A percentile compares a stretch with the other conserved stretches of the same genome.
Conservation (phyloP, 2,888 invertebrate genomes). For the Synergus gifuensis region DNA sequence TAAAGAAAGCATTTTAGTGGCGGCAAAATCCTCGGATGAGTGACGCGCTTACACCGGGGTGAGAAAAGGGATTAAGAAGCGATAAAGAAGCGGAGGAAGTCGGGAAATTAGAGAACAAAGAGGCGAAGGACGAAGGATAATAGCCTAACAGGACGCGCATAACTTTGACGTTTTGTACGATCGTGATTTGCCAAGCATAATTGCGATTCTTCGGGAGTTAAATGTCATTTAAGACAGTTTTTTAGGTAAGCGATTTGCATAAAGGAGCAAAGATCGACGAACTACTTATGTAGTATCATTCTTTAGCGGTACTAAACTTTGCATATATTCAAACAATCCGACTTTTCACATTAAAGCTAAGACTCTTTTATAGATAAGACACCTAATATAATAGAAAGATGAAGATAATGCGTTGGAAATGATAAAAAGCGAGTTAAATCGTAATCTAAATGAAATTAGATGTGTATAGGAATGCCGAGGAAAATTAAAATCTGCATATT, state of each 20-base stretch:
- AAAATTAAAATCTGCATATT: conserved; percentile 21
- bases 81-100: conserved; percentile 42
- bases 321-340: no score
- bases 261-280: conserved; percentile 2
- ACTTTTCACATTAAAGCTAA: neutral
- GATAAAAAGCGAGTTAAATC: neutral
- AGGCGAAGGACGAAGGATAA: conserved; percentile 5
- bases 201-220: neutral
- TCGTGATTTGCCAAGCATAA: conserved; percentile 27
- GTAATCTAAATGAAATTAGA: conserved; percentile 10
- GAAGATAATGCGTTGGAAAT: conserved; percentile 3
- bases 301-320: no score
- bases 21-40: conserved; percentile 11
- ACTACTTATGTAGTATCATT: neutral
- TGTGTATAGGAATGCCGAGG: conserved; percentile 11
- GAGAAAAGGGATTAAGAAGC: conserved; percentile 33
- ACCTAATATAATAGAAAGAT: neutral
- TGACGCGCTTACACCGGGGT: conserved; percentile 12
- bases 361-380: neutral
- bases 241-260: neutral
- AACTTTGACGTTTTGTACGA: conserved; percentile 12
- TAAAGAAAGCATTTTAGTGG: conserved; percentile 16
- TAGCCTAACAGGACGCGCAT: conserved; percentile 22
- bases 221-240: conserved; percentile 7
- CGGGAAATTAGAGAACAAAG: conserved; percentile 26